Percentiles rank a stretch among this genome's conserved stretches.
Evolutionary conservation across 2,113 vertebrate species (phyloP).

Genomic region (Pseudopodoces humilis): DNA sequence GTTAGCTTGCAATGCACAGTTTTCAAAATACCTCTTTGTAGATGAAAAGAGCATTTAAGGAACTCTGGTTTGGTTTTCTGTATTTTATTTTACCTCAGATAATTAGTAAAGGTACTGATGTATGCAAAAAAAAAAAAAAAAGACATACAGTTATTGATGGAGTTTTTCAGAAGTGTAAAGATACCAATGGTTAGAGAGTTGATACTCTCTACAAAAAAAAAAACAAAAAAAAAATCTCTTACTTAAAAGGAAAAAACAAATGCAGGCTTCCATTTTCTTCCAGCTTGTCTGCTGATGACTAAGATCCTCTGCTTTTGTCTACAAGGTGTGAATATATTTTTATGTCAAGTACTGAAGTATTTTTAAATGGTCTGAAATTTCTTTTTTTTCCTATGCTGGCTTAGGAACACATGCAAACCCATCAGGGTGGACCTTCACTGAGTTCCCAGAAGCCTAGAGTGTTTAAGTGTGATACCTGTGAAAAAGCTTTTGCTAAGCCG

Average conservation of each 20-base stretch:
- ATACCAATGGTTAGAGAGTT: neutral
- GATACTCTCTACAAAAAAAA: neutral
- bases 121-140: neutral
- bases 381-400: neutral
- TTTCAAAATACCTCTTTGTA: neutral
- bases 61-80: neutral
- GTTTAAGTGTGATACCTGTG: constrained; percentile 90
- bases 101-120: neutral
- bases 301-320: neutral
- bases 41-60: neutral
- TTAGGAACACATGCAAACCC: constrained; percentile 94
- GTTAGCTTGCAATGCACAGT: neutral
- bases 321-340: neutral
- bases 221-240: neutral
- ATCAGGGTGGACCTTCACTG: constrained; percentile 89
- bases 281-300: neutral
- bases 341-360: neutral
- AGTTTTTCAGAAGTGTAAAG: neutral
- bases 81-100: neutral
- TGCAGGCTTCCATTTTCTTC: neutral
- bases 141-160: neutral
- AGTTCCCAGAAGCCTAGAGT: constrained; percentile 93
- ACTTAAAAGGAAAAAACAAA: neutral
- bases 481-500: constrained; percentile 95
- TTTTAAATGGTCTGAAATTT: neutral